Evolutionary conservation across 35 echinoderm and acorn worm species (phyloP), one percentile per base, ranked within the genome.

Genomic region (Hemicentrotus pulcherrimus): DNA sequence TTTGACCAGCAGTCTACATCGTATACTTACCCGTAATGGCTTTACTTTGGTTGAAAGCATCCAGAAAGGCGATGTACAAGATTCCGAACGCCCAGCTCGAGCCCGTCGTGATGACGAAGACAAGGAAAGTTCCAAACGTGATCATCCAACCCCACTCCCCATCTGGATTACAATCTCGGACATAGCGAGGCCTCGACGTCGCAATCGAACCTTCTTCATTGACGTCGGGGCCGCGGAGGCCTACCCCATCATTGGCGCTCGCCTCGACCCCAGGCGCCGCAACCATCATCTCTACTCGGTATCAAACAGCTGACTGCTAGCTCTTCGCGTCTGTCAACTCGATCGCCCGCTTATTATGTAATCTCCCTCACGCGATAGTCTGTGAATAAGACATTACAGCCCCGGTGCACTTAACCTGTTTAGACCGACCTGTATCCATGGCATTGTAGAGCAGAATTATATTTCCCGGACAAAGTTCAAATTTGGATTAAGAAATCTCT

Each of bases 71-170:
- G 47, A 96, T 70, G 46, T 92, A 96, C 22, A 96, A 86, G 9
- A 96, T 59, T 31, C 95, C 95, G 48, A 78, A 96, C 28, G 95
- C 95, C 89, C 91, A 91, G 58, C 88, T 96, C 16, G 91, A 92
- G 3, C 95, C 95, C 11, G 95, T 59, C 19, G 95, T 96, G n/a
- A 96, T 46, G 11, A 96, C 55, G 32, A 70, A 65, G 61, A 96
- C 70, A 33, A 91, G 41, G 47, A 96, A 96, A 18, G 35, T 41
- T 47, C 95, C 88, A 2, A 92, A 12, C 8, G 88, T 90, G 4
- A 96, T 90, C 48, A 35, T 46, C 95, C 95, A 96, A 85, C 95
- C 95, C 60, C 91, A 96, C 6, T 91, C 95, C 5, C 95, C 95
- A 46, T 96, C 95, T 19, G 95, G 95, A 32, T 90, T 90, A 33